phyloP scores from a whole-genome alignment of 2,888 invertebrate species.

The Xestobium rufovillosum region DNA sequence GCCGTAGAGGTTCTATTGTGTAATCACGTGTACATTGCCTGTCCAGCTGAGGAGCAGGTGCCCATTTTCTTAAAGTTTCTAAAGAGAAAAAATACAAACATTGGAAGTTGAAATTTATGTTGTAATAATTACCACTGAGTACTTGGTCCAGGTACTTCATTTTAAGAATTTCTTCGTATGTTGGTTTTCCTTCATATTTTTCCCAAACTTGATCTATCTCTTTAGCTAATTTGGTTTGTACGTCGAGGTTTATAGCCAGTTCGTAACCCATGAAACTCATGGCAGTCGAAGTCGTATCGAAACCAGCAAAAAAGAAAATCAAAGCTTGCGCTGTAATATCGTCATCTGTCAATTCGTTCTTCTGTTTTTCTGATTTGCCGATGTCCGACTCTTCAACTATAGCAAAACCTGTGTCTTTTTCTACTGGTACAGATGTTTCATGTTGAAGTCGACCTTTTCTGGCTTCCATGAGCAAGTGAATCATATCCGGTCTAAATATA shows the following conservation, averaged over 20 bases:
- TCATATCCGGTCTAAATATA: conserved; percentile 49
- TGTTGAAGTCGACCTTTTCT: conserved; percentile 38
- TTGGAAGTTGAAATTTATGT: conserved; percentile 8
- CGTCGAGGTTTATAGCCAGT: conserved; percentile 50
- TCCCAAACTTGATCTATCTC: conserved; percentile 38
- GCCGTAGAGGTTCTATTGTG: conserved; percentile 21
- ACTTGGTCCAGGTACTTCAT: conserved; percentile 58
- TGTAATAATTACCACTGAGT: conserved; percentile 42
- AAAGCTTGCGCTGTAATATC: conserved; percentile 52
- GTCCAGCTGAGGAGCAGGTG: conserved; percentile 22
- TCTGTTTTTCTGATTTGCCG: conserved; percentile 15
- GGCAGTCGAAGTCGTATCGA: conserved; percentile 43
- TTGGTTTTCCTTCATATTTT: conserved; percentile 36
- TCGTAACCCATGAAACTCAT: conserved; percentile 49
- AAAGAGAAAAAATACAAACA: conserved; percentile 9
- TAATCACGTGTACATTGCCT: conserved; percentile 25
- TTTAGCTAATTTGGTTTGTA: conserved; percentile 47
- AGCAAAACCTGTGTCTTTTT: conserved; percentile 20
- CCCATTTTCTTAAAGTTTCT: conserved; percentile 32
- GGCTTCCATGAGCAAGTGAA: conserved; percentile 48
- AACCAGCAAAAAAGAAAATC: conserved; percentile 47
- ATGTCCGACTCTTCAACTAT: conserved; percentile 20
- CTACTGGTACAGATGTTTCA: conserved; percentile 19
- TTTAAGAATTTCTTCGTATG: conserved; percentile 47
- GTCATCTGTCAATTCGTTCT: conserved; percentile 35